Evolutionary conservation across 2,888 invertebrate genomes (phyloP).

Genomic region (Carterocephalus palaemon): DNA sequence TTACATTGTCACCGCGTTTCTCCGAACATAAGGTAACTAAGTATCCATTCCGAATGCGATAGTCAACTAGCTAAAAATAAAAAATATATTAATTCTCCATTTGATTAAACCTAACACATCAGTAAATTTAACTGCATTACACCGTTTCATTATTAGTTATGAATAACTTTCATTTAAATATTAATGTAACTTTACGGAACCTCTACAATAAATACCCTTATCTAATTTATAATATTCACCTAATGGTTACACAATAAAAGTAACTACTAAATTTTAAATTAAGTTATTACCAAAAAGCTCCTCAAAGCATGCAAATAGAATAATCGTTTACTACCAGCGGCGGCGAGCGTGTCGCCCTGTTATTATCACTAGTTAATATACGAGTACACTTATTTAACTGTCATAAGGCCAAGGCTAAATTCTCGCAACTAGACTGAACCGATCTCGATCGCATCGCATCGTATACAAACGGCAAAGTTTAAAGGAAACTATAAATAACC

Average conservation of each 20-base stretch:
- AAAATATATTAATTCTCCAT: conserved; percentile 76
- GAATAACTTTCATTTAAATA: conserved; percentile 69
- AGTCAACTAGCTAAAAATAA: conserved; percentile 78
- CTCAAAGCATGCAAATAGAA: conserved; percentile 79
- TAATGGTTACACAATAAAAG: conserved; percentile 76
- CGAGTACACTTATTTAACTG: conserved; percentile 76
- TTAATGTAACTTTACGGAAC: conserved; percentile 74
- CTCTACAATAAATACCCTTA: conserved; percentile 78
- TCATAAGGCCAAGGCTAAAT: conserved; percentile 80
- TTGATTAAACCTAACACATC: conserved; percentile 67
- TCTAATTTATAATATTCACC: conserved; percentile 69
- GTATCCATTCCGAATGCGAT: conserved; percentile 64
- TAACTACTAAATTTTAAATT: conserved; percentile 76
- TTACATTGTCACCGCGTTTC: conserved; percentile 43
- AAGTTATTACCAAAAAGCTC: conserved; percentile 80
- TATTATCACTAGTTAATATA: conserved; percentile 58
- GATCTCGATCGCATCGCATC: conserved; percentile 63
- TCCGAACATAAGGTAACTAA: conserved; percentile 56
- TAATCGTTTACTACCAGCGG: conserved; percentile 72
- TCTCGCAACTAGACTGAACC: conserved; percentile 76
- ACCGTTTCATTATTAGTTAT: conserved; percentile 73
- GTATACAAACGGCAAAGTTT: conserved; percentile 39
- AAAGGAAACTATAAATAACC: conserved; percentile 17
- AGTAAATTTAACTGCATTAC: conserved; percentile 66
- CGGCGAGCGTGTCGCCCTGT: conserved; percentile 64